Evolutionary conservation across 2,113 vertebrate species (phyloP).

Genomic region (Pelecanus crispus): DNA sequence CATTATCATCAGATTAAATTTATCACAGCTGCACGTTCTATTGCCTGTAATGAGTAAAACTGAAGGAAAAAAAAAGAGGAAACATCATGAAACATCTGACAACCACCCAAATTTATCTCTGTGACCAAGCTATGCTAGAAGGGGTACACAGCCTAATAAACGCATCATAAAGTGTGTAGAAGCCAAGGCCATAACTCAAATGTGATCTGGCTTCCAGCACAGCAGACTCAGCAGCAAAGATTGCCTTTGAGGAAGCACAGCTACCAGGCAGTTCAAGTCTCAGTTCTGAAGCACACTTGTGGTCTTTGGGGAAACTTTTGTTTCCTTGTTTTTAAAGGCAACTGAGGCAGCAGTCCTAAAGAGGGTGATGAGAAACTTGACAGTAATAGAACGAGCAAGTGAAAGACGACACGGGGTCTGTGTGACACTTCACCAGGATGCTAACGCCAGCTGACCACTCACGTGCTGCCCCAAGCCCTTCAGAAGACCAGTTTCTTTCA

Average conservation of each 20-base stretch:
- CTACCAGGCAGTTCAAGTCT: neutral
- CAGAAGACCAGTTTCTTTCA: neutral
- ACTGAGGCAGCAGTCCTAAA: neutral
- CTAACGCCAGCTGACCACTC: neutral
- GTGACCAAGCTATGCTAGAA: neutral
- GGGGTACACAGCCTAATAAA: neutral
- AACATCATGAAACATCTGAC: neutral
- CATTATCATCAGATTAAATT: neutral
- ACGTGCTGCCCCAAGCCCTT: too few relatives aligned
- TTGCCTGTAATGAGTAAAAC: neutral
- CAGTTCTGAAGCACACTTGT: neutral
- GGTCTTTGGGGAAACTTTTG: neutral
- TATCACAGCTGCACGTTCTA: neutral
- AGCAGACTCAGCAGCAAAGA: neutral
- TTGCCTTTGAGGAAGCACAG: neutral
- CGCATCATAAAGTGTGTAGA: neutral
- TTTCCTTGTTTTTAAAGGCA: neutral
- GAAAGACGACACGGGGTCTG: neutral
- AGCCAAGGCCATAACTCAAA: neutral
- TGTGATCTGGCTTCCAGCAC: neutral
- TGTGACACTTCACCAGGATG: accelerated
- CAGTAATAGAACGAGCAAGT: neutral
- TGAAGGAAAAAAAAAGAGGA: neutral
- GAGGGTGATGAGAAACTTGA: neutral
- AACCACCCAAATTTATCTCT: neutral